Evolutionary conservation across 2,113 vertebrate genomes (phyloP).

Genomic region (Oncorhynchus masou): DNA sequence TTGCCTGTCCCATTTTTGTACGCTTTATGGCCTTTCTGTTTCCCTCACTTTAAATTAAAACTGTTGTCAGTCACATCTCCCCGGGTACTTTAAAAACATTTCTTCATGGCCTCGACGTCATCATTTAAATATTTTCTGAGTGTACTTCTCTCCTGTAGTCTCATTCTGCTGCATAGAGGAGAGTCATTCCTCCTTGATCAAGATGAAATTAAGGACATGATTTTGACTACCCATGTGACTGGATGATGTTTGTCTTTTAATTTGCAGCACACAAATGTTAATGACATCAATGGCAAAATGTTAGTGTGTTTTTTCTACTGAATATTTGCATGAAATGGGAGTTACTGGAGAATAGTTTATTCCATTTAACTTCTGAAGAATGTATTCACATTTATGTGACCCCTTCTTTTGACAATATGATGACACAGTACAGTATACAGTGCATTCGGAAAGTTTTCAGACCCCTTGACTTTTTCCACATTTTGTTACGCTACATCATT

Average conservation of each 20-base stretch:
- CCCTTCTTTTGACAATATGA: no score
- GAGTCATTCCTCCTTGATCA: not conserved
- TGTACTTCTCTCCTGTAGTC: constrained; percentile 9
- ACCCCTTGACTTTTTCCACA: no score
- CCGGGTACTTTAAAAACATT: constrained; percentile 42
- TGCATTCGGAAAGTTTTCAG: no score
- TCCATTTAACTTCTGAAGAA: no score
- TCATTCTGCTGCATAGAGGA: not conserved
- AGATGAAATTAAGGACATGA: not conserved
- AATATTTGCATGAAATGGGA: no score
- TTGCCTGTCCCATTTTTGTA: constrained; percentile 53
- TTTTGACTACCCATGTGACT: not conserved
- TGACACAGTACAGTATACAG: no score
- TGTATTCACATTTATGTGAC: no score
- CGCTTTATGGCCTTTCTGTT: constrained; percentile 33
- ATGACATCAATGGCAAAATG: no score
- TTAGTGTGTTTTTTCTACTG: no score
- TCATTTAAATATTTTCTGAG: constrained; percentile 22
- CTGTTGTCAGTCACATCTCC: not conserved
- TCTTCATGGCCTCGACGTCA: constrained; percentile 57
- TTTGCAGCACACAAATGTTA: no score
- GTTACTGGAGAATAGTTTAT: no score
- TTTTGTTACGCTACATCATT: no score
- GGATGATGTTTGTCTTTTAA: not conserved
- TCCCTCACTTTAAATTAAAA: constrained; percentile 8